phyloP scores from a whole-genome alignment of 1,140 invertebrate genomes.

The Vollenhovia emeryi region DNA sequence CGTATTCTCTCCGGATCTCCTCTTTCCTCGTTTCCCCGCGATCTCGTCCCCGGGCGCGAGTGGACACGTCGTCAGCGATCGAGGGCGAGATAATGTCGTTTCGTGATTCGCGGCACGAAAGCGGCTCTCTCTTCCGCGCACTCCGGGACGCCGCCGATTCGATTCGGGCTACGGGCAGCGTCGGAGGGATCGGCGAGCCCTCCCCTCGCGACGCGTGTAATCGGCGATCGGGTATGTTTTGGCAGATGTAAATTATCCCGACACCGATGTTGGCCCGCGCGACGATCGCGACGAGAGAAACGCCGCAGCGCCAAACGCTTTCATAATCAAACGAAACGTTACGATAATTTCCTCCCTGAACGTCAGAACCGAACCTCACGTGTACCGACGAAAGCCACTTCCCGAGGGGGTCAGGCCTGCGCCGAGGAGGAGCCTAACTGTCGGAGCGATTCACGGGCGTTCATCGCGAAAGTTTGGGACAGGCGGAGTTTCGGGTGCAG shows the following conservation, averaged over 20 bases:
- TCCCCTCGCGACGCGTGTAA: background rate
- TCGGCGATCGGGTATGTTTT: constrained; percentile 6
- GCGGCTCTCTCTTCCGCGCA: background rate
- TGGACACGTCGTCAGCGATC: constrained; percentile 51
- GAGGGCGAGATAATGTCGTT: constrained; percentile 57
- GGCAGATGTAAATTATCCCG: constrained; percentile 7
- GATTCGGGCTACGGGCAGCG: background rate
- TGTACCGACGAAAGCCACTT: background rate
- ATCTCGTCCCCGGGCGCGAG: background rate
- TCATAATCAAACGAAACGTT: background rate
- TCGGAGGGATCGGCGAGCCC: constrained; percentile 21
- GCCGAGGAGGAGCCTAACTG: constrained; percentile 32
- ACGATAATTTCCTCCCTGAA: background rate
- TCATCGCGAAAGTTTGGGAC: constrained; percentile 61
- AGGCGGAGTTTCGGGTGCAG: constrained; percentile 63
- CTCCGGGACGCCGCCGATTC: background rate
- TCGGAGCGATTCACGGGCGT: constrained; percentile 45
- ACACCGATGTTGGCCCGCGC: background rate
- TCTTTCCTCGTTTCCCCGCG: background rate
- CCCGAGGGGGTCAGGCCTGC: background rate
- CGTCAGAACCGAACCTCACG: background rate
- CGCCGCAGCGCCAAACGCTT: background rate
- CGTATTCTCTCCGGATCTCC: background rate
- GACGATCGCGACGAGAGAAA: background rate
- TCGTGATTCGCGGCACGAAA: constrained; percentile 21